Conservation (phyloP, 2,888 invertebrate genomes). For the Stegana nigrithorax region DNA sequence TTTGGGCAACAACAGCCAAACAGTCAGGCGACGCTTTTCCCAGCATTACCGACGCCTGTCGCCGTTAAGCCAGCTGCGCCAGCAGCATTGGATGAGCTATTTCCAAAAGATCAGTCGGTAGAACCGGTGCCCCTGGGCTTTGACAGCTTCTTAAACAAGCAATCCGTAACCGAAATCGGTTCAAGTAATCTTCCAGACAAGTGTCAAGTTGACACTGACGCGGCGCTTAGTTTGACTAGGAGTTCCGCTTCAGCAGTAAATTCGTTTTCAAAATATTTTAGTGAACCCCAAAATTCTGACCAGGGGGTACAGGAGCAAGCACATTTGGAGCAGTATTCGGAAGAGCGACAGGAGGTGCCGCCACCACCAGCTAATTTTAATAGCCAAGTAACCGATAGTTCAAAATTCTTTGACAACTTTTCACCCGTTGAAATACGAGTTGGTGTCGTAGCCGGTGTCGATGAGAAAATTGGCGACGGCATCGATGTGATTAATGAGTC, state of each 20-base stretch:
- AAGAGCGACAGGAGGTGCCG: background rate
- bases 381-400: slow-evolving; percentile 40
- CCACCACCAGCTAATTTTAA: slow-evolving; percentile 14
- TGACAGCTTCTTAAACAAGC: slow-evolving; percentile 23
- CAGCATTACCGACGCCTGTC: slow-evolving; percentile 18
- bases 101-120: slow-evolving; percentile 27
- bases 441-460: too few species aligned
- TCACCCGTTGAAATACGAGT: too few species aligned
- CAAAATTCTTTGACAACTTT: slow-evolving; percentile 55
- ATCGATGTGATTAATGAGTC: slow-evolving; percentile 19
- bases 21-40: background rate
- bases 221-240: background rate
- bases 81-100: slow-evolving; percentile 23
- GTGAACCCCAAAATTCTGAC: slow-evolving; percentile 28
- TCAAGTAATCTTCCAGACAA: background rate
- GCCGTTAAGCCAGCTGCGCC: background rate
- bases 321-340: background rate
- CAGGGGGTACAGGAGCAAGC: background rate
- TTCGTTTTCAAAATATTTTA: slow-evolving; percentile 48
- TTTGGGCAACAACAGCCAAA: background rate
- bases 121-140: slow-evolving; percentile 51
- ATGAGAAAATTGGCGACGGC: slow-evolving; percentile 26
- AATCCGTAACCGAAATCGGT: background rate
- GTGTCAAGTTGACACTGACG: background rate
- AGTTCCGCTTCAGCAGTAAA: slow-evolving; percentile 18